Conservation (phyloP, 2,113 vertebrate genomes). For the Ifrita kowaldi region DNA sequence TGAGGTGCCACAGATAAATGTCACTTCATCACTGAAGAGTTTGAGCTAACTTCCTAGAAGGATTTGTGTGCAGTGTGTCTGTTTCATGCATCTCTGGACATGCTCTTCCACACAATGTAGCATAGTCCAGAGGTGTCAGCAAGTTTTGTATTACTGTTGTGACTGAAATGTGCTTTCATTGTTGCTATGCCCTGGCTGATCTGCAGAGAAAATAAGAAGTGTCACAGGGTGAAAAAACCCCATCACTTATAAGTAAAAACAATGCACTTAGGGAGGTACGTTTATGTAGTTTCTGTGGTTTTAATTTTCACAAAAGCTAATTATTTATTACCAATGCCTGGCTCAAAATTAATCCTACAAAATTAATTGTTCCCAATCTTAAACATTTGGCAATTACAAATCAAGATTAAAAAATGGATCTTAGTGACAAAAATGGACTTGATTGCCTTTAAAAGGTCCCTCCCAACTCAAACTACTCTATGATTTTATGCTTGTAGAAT, state of each 20-base stretch:
- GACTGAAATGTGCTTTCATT: neutral
- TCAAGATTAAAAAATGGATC: neutral
- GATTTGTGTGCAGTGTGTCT: neutral
- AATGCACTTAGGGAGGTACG: neutral
- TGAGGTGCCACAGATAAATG: neutral
- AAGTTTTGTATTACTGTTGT: neutral
- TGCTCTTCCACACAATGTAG: neutral
- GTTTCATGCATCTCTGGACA: neutral
- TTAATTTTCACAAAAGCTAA: neutral
- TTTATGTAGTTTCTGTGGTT: neutral
- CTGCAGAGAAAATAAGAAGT: neutral
- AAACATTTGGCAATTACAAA: neutral
- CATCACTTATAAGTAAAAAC: neutral
- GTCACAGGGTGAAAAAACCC: neutral
- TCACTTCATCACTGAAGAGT: neutral
- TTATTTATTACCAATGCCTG: neutral
- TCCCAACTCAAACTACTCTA: neutral
- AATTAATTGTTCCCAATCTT: neutral
- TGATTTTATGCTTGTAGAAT: neutral
- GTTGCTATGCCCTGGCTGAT: neutral
- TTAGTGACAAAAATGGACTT: neutral
- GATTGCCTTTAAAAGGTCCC: neutral
- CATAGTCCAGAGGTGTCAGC: neutral
- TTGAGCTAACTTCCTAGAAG: neutral
- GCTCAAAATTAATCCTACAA: neutral